Conservation (phyloP, 2,113 vertebrate species). For the Gasterosteus aculeatus region DNA sequence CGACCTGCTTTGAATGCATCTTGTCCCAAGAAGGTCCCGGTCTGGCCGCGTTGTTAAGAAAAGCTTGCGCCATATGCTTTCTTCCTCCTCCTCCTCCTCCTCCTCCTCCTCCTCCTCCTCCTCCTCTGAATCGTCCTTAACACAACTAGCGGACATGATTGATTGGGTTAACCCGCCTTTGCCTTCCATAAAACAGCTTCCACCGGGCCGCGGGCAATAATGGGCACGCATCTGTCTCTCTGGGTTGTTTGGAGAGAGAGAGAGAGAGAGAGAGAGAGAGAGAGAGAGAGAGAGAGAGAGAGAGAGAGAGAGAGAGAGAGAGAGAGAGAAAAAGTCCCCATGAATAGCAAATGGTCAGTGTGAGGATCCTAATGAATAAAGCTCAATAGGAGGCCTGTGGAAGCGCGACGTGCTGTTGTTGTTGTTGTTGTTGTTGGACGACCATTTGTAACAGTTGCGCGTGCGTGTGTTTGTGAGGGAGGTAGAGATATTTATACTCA, state of each 20-base stretch:
- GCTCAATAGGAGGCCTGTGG: slow-evolving; percentile 75
- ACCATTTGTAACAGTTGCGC: slow-evolving; percentile 73
- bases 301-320: slow-evolving; percentile 11
- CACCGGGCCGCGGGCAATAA: slow-evolving; percentile 72
- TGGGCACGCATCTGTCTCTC: slow-evolving; percentile 82
- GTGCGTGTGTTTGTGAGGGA: slow-evolving; percentile 3
- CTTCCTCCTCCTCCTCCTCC: slow-evolving; percentile 20
- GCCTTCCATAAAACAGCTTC: slow-evolving; percentile 79
- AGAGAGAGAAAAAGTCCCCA: slow-evolving; percentile 58
- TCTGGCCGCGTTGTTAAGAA: slow-evolving; percentile 57
- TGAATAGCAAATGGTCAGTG: slow-evolving; percentile 84
- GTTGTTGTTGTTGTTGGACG: slow-evolving; percentile 53
- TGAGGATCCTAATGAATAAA: slow-evolving; percentile 82
- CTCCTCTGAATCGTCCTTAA: slow-evolving; percentile 74
- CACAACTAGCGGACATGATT: slow-evolving; percentile 84
- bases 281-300: slow-evolving; percentile 6
- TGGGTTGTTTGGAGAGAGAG: slow-evolving; percentile 65
- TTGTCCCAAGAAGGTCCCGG: slow-evolving; percentile 77
- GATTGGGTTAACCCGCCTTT: slow-evolving; percentile 83
- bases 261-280: neutral
- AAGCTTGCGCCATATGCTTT: slow-evolving; percentile 39
- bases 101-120: slow-evolving; percentile 45
- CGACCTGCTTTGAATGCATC: slow-evolving; percentile 58
- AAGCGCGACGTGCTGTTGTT: slow-evolving; percentile 67
- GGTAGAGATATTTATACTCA: neutral